Base-by-base conservation (phyloP, 1,140 invertebrate genomes). In the Xylocopa sonorina region DNA sequence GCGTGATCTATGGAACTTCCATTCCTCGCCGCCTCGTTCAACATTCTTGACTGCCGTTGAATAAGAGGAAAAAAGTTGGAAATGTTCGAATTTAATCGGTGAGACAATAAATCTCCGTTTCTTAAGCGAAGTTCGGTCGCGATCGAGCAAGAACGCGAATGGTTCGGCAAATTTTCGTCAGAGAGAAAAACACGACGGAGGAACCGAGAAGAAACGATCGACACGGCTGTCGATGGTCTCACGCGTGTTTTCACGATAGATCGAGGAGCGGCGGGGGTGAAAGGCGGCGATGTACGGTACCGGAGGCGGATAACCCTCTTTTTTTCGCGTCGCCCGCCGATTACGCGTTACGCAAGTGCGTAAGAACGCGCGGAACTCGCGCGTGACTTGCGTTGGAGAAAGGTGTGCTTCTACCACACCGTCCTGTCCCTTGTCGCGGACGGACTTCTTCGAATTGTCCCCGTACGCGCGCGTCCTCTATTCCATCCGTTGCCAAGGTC, bases 351-450 rank as follows among this genome's bases (percentile, higher is more conserved):
- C 81, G 83, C 78, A 85, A 87, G 78, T 76, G 55, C 63, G 73
- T 78, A 85, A 85, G 81, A 87, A 85, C 85, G 81, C 81, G 81
- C 51, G 78, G 78, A 78, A 85, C 78, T 80, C 78, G 85, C 73
- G 76, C 77, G 83, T 85, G 85, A 87, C 78, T 85, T 66, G 73
- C 69, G 81, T 83, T 55, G 73, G 60, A 83, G 81, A 87, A 83
- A 74, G 69, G 67, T 78, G 67, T 78, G 53, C 12, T 53, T 66
- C 57, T 38, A 63, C 46, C 58, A 74, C 79, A 74, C 75, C 32
- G 43, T 46, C 50, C 41, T 32, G 41, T 12, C 27, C 24, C 46
- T 18, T 58, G 34, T 60, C 69, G 29, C 21, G 9, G 10, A 9
- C 0, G 12, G 32, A 14, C 32, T 72, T 34, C 41, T 34, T 4